These are phyloP conservation scores for Ceyx margarethae DNA, from an alignment of 2,113 vertebrate genomes.

Conservation along the genomic window DNA sequence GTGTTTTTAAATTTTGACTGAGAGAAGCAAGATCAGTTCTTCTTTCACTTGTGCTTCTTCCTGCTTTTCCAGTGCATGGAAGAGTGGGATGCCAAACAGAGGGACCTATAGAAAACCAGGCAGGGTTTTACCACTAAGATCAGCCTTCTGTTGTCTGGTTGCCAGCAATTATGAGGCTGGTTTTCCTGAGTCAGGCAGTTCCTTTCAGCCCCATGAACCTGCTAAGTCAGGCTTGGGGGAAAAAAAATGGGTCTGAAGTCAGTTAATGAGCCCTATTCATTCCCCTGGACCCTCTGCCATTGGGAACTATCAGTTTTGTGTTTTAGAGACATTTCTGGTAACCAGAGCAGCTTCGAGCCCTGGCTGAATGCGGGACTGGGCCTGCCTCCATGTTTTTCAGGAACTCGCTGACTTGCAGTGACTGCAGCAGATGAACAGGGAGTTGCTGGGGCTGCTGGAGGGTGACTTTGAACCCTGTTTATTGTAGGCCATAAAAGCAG, in stretches of 20 bases:
- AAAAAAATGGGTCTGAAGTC: slow-evolving; percentile 32
- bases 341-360: neutral
- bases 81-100: neutral
- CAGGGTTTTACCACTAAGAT: neutral
- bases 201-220: slow-evolving; percentile 45
- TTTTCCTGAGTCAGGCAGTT: slow-evolving; percentile 63
- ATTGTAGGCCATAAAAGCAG: neutral
- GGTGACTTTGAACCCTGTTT: slow-evolving; percentile 9
- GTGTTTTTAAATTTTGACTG: neutral
- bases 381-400: neutral
- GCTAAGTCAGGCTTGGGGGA: slow-evolving; percentile 41
- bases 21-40: neutral
- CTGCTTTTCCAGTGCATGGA: neutral
- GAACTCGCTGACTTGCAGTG: neutral
- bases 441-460: neutral
- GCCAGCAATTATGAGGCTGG: neutral
- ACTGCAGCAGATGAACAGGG: neutral
- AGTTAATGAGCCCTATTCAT: slow-evolving; percentile 47
- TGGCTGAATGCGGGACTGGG: fast-evolving
- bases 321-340: slow-evolving; percentile 43
- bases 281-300: slow-evolving; percentile 21
- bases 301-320: neutral
- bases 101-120: neutral
- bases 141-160: neutral
- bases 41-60: neutral